phyloP scores from a whole-genome alignment of 2,888 invertebrate genomes.

The Heliconius charithonia region DNA sequence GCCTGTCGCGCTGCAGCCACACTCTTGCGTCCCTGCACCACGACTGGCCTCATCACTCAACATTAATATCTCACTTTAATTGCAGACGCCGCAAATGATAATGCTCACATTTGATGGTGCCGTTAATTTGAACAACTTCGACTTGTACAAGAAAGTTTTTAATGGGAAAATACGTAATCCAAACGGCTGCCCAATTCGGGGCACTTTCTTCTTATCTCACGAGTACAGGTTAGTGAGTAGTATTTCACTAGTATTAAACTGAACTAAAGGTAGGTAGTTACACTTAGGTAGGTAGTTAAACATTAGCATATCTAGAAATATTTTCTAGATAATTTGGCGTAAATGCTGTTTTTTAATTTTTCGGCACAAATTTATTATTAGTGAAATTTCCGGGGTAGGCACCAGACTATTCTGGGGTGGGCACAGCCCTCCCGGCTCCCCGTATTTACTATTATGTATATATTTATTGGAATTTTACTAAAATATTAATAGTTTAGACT shows the following conservation, averaged over 20 bases:
- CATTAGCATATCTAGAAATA: no score
- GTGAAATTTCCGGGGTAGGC: no score
- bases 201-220: constrained; percentile 97
- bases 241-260: constrained; percentile 25
- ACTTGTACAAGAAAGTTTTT: constrained; percentile 93
- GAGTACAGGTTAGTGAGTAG: constrained; percentile 85
- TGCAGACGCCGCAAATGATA: constrained; percentile 96
- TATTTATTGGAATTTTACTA: constrained; percentile 6
- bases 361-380: no score
- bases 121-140: constrained; percentile 95
- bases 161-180: constrained; percentile 91
- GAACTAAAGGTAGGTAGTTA: not conserved
- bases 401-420: no score
- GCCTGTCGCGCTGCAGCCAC: no score
- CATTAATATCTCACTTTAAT: constrained; percentile 50
- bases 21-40: no score
- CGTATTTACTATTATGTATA: no score
- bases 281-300: no score
- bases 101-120: constrained; percentile 96
- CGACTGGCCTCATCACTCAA: not conserved
- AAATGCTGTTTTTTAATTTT: no score
- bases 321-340: no score
- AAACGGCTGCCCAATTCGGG: constrained; percentile 93
- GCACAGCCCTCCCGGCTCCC: no score
- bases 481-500: constrained; percentile 29